These are phyloP conservation scores for Phrynocephalus forsythii DNA, from an alignment of 2,797 vertebrate species.

Conservation along the genomic window DNA sequence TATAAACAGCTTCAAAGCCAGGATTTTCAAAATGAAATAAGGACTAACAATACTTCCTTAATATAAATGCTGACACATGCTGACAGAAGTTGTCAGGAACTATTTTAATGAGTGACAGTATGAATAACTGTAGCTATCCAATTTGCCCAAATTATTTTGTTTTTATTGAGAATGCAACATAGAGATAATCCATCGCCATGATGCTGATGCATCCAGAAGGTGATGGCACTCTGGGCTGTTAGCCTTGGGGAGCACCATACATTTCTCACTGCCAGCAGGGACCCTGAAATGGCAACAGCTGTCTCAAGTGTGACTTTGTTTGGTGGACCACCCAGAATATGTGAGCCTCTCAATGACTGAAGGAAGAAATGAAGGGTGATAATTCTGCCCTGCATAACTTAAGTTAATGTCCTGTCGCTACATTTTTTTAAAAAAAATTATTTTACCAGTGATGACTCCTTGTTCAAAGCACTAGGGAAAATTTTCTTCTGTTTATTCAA, in stretches of 20 bases:
- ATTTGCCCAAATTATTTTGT: neutral
- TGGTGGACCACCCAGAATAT: neutral
- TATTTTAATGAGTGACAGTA: slow-evolving; percentile 46
- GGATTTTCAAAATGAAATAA: slow-evolving; percentile 67
- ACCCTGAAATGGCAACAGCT: neutral
- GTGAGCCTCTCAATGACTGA: neutral
- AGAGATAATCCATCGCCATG: neutral
- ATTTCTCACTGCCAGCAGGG: neutral
- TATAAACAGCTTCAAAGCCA: slow-evolving; percentile 67
- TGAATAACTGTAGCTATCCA: neutral
- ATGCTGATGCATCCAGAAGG: neutral
- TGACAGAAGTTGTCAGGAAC: slow-evolving; percentile 53
- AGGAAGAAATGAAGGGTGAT: neutral
- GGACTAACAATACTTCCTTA: slow-evolving; percentile 55
- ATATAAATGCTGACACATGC: slow-evolving; percentile 41
- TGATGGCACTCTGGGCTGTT: neutral
- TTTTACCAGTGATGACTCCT: neutral
- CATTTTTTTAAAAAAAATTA: neutral
- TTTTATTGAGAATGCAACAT: slow-evolving; percentile 20
- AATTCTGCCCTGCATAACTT: neutral
- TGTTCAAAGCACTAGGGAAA: neutral
- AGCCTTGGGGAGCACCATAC: neutral
- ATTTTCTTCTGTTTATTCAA: neutral
- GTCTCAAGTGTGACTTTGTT: neutral
- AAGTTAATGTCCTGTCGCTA: no score